These are phyloP conservation scores for Pollenia amentaria DNA, from an alignment of 2,888 invertebrate species.

Conservation along the genomic window DNA sequence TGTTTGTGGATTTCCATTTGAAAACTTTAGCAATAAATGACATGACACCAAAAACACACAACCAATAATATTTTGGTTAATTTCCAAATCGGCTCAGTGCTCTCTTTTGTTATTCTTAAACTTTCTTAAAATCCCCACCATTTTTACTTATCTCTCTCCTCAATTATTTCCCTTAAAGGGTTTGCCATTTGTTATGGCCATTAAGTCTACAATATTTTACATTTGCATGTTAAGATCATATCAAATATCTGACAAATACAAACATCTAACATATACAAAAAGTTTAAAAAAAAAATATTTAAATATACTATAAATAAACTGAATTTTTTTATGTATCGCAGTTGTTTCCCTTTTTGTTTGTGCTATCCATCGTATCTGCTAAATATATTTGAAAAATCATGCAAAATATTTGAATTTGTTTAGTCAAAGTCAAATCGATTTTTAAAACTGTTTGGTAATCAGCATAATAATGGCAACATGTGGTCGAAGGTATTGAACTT, in stretches of 20 bases:
- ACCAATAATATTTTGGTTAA: too few relatives aligned
- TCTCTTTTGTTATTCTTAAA: too few relatives aligned
- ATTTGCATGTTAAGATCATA: conserved; percentile 41
- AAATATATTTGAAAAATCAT: conserved; percentile 19
- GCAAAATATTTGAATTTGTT: conserved; percentile 48
- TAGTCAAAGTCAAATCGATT: conserved; percentile 80
- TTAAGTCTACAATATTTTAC: conserved; percentile 58
- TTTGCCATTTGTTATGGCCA: conserved; percentile 56
- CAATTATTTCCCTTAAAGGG: conserved; percentile 8
- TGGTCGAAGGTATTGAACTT: conserved; percentile 57
- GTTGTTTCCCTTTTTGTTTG: background rate
- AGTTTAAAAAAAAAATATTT: too few relatives aligned
- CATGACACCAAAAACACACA: too few relatives aligned
- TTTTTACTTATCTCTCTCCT: background rate
- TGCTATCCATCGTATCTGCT: background rate
- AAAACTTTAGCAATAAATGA: too few relatives aligned
- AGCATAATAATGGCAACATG: conserved; percentile 62
- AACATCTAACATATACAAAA: too few relatives aligned
- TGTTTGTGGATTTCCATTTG: too few relatives aligned
- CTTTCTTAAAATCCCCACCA: background rate
- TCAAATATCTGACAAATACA: conserved; percentile 1
- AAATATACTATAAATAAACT: too few relatives aligned
- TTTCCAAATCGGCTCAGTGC: too few relatives aligned
- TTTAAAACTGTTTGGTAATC: conserved; percentile 77
- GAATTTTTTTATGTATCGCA: background rate